These are phyloP conservation scores for Drosophila sordidapex DNA, from an alignment of 2,888 invertebrate genomes.

Conservation along the genomic window DNA sequence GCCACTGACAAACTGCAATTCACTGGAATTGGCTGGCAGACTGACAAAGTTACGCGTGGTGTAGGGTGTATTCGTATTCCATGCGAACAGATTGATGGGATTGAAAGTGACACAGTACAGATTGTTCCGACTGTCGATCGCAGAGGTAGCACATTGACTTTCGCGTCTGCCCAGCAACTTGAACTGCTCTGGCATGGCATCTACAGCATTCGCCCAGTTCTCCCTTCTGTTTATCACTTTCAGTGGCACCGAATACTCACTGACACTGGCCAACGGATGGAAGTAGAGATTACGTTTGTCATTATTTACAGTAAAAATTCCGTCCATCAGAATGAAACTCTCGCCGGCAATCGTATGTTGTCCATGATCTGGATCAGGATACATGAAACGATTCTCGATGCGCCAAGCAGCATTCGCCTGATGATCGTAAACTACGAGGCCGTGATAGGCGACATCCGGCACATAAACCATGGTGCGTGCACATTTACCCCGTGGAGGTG, in stretches of 20 bases:
- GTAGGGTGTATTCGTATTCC: slow-evolving; percentile 89
- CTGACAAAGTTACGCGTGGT: slow-evolving; percentile 86
- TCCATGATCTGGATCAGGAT: slow-evolving; percentile 87
- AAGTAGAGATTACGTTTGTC: slow-evolving; percentile 86
- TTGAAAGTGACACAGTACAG: slow-evolving; percentile 88
- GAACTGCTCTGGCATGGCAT: slow-evolving; percentile 86
- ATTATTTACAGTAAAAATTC: slow-evolving; percentile 87
- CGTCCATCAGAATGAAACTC: slow-evolving; percentile 89
- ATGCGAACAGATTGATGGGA: slow-evolving; percentile 89
- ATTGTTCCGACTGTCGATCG: slow-evolving; percentile 85
- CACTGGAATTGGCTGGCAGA: slow-evolving; percentile 86
- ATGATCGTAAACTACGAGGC: slow-evolving; percentile 87
- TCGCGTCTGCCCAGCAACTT: slow-evolving; percentile 86
- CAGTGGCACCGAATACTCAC: slow-evolving; percentile 87
- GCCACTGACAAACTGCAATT: slow-evolving; percentile 90
- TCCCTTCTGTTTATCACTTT: slow-evolving; percentile 86
- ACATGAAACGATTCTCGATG: slow-evolving; percentile 86
- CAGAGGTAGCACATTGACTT: slow-evolving; percentile 90
- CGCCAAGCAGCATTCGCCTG: slow-evolving; percentile 86
- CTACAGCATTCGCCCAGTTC: slow-evolving; percentile 84
- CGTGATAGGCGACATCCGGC: slow-evolving; percentile 87
- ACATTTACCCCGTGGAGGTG: slow-evolving; percentile 85
- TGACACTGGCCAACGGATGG: slow-evolving; percentile 88
- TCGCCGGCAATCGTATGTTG: slow-evolving; percentile 87
- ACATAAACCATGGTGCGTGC: slow-evolving; percentile 87